These are phyloP conservation scores for Delphinus delphis DNA, from an alignment of 2,113 vertebrate species.

Conservation along the genomic window DNA sequence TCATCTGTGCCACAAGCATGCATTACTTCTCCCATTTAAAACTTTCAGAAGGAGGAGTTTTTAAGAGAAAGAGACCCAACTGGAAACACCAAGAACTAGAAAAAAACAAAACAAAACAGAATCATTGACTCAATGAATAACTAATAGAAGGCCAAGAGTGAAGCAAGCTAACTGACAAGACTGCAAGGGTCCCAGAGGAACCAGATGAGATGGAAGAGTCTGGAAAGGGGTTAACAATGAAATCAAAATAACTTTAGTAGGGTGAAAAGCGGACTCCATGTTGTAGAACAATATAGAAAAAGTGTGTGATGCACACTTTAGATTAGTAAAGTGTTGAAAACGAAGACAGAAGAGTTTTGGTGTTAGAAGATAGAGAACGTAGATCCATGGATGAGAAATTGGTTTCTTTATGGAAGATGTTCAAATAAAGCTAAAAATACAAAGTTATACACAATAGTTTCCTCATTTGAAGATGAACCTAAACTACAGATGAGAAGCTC, in stretches of 20 bases:
- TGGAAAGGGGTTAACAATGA: background rate
- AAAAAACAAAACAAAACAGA: background rate
- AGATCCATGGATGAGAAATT: background rate
- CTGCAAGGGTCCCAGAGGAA: background rate
- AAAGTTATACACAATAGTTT: background rate
- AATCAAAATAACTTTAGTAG: background rate
- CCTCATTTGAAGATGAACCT: background rate
- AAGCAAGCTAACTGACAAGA: background rate
- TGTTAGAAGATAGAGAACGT: rapidly evolving
- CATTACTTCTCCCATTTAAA: background rate
- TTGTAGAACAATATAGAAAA: rapidly evolving
- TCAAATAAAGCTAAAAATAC: background rate
- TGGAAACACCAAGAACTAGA: background rate
- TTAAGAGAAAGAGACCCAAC: background rate
- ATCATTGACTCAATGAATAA: background rate
- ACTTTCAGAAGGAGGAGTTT: background rate
- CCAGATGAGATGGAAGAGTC: rapidly evolving
- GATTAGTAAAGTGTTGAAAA: rapidly evolving
- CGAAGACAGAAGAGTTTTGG: rapidly evolving
- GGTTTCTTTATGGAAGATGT: background rate
- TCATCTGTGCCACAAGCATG: background rate
- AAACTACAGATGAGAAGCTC: background rate
- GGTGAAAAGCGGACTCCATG: rapidly evolving
- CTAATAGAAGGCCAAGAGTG: background rate
- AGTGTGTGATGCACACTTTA: no score